These are phyloP conservation scores for Neomorphus geoffroyi DNA, from an alignment of 2,797 vertebrate species.

Conservation along the genomic window DNA sequence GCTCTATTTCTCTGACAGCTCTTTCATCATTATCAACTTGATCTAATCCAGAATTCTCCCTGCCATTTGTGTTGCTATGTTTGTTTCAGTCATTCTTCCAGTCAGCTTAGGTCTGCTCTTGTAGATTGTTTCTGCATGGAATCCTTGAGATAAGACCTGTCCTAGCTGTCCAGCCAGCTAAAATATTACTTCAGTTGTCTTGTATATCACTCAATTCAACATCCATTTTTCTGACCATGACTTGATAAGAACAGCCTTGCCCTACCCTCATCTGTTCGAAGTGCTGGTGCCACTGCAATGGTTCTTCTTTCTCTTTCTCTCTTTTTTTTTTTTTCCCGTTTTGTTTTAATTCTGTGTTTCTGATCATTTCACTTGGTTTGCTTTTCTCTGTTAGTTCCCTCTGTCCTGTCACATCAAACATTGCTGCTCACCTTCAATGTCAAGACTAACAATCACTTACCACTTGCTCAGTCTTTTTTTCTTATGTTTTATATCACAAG, in stretches of 20 bases:
- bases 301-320: background rate
- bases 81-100: background rate
- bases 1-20: background rate
- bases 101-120: background rate
- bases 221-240: background rate
- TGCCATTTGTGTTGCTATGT: background rate
- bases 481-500: background rate
- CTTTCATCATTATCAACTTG: constrained; percentile 35
- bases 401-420: background rate
- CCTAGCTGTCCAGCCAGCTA: background rate
- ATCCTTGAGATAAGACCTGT: background rate
- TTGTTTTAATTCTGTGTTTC: background rate
- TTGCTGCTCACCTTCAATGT: background rate
- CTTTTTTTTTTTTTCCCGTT: too few relatives aligned
- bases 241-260: background rate
- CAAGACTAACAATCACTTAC: background rate
- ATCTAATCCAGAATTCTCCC: constrained; percentile 1
- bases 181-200: background rate
- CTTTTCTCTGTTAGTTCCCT: background rate
- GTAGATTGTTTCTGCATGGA: background rate
- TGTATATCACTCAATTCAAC: background rate
- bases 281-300: background rate
- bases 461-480: background rate
- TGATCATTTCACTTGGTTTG: background rate
- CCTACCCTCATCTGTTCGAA: background rate